Conservation (phyloP, 2,113 vertebrate species). For the Myanophis thanlyinensis region DNA sequence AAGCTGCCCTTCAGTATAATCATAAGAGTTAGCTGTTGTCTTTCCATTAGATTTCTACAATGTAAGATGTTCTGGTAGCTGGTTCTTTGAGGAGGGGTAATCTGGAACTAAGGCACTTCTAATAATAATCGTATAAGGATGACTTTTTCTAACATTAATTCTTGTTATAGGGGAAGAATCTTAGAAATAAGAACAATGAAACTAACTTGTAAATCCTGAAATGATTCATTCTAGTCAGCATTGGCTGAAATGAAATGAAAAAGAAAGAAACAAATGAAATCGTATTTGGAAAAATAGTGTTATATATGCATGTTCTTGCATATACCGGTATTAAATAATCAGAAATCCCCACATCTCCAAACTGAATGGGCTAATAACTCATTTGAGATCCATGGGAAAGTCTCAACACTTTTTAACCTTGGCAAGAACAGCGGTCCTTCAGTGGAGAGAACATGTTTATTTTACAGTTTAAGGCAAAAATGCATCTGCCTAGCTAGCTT, state of each 20-base stretch:
- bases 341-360: not conserved
- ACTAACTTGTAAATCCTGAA: not conserved
- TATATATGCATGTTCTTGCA: not conserved
- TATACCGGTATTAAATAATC: constrained; percentile 24
- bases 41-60: not conserved
- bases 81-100: constrained; percentile 17
- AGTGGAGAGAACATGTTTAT: not conserved
- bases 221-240: not conserved
- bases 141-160: not conserved
- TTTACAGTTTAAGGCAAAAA: not conserved
- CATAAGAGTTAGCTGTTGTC: fast-evolving
- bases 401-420: not conserved
- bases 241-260: not conserved
- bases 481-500: not conserved
- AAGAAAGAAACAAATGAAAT: not conserved
- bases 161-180: not conserved
- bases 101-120: not conserved
- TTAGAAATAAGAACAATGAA: not conserved
- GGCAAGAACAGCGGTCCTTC: not conserved
- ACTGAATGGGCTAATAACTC: constrained; percentile 25
- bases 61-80: not conserved
- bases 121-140: fast-evolving
- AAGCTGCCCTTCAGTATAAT: not conserved
- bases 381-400: not conserved
- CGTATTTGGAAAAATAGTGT: not conserved